phyloP scores from a whole-genome alignment of 2,888 invertebrate genomes.

The Agapetus fuscipes region DNA sequence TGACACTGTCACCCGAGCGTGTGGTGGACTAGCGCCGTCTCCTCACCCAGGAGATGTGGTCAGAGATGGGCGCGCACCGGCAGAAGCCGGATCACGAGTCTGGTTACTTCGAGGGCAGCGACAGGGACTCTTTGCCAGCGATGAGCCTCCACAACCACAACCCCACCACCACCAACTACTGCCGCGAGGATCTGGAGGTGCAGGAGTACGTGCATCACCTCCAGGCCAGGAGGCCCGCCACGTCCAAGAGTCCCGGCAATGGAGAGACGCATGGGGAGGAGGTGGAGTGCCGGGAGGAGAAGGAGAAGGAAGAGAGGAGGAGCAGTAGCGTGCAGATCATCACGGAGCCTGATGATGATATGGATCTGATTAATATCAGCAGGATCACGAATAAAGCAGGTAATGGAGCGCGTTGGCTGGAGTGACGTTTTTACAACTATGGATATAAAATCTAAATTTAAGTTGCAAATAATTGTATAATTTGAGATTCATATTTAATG shows the following conservation, averaged over 20 bases:
- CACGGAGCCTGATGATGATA: conserved; percentile 38
- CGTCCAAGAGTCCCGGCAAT: not conserved
- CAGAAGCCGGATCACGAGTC: conserved; percentile 70
- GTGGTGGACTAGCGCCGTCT: no score
- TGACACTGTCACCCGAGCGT: no score
- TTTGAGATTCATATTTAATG: no score
- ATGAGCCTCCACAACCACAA: no score
- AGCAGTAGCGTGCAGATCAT: not conserved
- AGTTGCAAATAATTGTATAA: no score
- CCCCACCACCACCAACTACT: no score
- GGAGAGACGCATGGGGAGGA: no score
- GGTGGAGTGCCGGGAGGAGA: not conserved
- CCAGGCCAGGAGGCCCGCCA: conserved; percentile 18
- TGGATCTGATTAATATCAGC: conserved; percentile 44
- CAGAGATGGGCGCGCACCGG: conserved; percentile 50
- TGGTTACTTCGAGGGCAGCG: conserved; percentile 73
- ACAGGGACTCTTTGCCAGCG: conserved; percentile 47
- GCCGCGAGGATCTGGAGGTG: conserved; percentile 39
- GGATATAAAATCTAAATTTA: no score
- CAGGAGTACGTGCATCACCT: conserved; percentile 34
- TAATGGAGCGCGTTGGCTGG: no score
- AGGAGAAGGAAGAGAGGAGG: not conserved
- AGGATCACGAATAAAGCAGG: conserved; percentile 49
- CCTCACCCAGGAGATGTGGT: conserved; percentile 20
- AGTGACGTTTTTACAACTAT: no score